Evolutionary conservation across 2,113 vertebrate species (phyloP).

Genomic region (Gymnocephalus cernua): DNA sequence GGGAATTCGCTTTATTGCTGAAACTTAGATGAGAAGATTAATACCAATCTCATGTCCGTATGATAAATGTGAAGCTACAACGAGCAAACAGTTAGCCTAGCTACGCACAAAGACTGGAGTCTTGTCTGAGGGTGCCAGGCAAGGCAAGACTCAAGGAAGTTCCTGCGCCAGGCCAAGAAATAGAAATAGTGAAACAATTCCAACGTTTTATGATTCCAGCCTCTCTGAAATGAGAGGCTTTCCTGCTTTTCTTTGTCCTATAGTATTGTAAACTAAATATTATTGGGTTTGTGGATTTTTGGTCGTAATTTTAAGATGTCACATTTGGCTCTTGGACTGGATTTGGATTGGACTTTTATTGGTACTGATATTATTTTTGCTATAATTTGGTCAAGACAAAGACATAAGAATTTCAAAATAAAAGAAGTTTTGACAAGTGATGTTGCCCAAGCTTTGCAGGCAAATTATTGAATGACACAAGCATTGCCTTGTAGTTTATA

Average conservation of each 20-base stretch:
- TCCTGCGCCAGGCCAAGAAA: background rate
- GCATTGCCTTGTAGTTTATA: background rate
- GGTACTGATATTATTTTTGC: background rate
- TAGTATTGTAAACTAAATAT: no score
- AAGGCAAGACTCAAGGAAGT: background rate
- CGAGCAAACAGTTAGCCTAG: background rate
- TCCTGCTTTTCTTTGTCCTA: no score
- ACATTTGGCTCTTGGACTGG: no score
- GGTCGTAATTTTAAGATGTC: no score
- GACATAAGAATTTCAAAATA: background rate
- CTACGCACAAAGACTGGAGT: background rate
- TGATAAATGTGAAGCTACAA: background rate
- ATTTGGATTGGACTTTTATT: background rate
- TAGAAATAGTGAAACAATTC: no score
- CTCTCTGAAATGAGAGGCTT: no score
- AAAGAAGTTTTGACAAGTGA: background rate
- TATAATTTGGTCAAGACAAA: background rate
- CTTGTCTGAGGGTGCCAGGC: no score
- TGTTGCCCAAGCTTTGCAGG: background rate
- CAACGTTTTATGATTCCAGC: no score
- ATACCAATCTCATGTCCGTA: background rate
- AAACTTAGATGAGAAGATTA: background rate
- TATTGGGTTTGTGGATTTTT: no score
- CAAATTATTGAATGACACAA: background rate
- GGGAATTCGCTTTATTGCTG: background rate